Conservation (phyloP, 2,888 invertebrate genomes). For the Taenaris catops region DNA sequence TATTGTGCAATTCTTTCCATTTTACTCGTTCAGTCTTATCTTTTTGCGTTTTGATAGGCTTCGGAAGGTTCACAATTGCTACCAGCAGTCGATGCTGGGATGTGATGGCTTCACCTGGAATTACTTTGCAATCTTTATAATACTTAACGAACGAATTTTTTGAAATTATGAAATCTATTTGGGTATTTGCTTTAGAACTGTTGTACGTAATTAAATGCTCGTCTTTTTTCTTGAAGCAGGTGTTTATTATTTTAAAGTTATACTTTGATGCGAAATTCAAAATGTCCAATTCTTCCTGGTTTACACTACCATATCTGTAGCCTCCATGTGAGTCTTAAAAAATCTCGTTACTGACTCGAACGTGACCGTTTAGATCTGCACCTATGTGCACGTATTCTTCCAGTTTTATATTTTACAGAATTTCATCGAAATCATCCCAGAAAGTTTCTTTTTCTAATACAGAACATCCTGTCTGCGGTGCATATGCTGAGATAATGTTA, state of each 20-base stretch:
- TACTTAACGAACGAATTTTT: neutral
- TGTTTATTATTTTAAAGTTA: neutral
- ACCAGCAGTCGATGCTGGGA: constrained; percentile 23
- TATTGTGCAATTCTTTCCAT: too few species aligned
- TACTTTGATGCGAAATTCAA: neutral
- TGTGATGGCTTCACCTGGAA: constrained; percentile 20
- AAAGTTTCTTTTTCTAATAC: constrained; percentile 3
- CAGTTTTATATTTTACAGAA: neutral
- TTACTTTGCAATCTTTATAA: constrained; percentile 23
- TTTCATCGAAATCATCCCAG: constrained; percentile 6
- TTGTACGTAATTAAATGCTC: constrained; percentile 20
- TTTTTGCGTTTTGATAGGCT: too few species aligned
- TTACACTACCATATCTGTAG: constrained; percentile 2
- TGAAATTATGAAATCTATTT: constrained; percentile 19
- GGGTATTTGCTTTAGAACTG: constrained; percentile 10
- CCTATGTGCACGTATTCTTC: constrained; percentile 3
- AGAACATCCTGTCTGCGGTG: constrained; percentile 10
- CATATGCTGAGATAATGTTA: constrained; percentile 16
- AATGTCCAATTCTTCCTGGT: neutral
- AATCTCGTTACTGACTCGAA: neutral
- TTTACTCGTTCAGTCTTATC: too few species aligned
- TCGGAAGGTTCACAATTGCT: constrained; percentile 21
- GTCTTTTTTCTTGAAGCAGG: constrained; percentile 10
- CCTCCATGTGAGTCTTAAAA: constrained; percentile 1
- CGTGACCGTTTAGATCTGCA: constrained; percentile 19